These are phyloP conservation scores for Micoletzkya japonica DNA, from an alignment of 2,888 invertebrate species.

Conservation along the genomic window DNA sequence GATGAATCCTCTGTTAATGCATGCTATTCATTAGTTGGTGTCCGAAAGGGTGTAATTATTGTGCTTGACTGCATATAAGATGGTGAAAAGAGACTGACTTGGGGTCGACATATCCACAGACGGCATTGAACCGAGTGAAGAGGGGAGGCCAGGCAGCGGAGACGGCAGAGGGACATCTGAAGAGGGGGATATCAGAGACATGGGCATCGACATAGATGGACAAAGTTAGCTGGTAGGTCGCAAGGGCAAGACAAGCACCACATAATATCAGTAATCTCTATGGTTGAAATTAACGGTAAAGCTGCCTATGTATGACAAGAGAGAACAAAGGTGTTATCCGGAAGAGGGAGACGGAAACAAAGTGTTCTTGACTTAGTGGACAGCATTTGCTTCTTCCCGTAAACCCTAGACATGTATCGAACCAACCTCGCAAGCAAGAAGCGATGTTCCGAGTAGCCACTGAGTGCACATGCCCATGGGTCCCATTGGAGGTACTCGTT, in stretches of 20 bases:
- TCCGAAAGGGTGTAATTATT: neutral
- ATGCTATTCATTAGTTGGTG: no score
- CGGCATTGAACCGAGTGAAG: slow-evolving; percentile 83
- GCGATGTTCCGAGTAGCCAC: slow-evolving; percentile 84
- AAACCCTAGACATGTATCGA: neutral
- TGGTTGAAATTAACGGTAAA: no score
- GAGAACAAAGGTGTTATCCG: neutral
- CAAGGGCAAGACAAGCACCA: no score
- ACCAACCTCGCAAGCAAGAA: slow-evolving; percentile 73
- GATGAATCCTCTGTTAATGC: no score
- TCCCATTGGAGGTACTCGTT: slow-evolving; percentile 69
- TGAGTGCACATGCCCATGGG: slow-evolving; percentile 87
- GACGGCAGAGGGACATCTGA: slow-evolving; percentile 70
- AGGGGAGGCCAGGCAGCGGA: slow-evolving; percentile 93
- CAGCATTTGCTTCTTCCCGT: no score
- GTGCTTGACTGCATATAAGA: neutral
- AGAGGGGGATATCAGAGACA: no score
- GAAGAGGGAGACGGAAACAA: neutral
- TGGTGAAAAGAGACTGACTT: slow-evolving; percentile 62
- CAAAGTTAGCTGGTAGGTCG: no score
- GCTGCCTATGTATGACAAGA: no score
- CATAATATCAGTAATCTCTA: no score
- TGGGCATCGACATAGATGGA: no score
- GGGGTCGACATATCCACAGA: slow-evolving; percentile 89
- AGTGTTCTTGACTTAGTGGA: no score